Evolutionary conservation across 2,888 invertebrate species (phyloP).

Genomic region (Drosophila kanekoi): DNA sequence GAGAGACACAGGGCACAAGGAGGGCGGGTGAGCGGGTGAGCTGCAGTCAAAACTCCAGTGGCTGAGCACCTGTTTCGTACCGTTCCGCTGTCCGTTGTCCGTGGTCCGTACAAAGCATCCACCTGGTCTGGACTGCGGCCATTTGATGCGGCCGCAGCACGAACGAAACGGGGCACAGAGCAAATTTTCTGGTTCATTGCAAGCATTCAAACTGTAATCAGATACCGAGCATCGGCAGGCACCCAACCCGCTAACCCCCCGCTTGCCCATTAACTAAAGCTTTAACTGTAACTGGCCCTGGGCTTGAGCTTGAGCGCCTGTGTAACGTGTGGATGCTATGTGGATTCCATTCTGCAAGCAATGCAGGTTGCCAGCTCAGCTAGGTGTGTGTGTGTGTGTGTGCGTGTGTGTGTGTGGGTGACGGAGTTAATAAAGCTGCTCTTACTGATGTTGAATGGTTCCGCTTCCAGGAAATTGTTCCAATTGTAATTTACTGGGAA

Average conservation of each 20-base stretch:
- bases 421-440: conserved; percentile 13
- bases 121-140: conserved; percentile 24
- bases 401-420: conserved; percentile 5
- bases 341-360: conserved; percentile 15
- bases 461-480: conserved; percentile 3
- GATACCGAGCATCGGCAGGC: conserved; percentile 56
- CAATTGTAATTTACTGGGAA: background rate
- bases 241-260: background rate
- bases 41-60: conserved; percentile 18
- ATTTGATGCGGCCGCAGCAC: conserved; percentile 55
- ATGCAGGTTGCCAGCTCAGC: background rate
- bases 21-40: background rate
- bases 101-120: conserved; percentile 5
- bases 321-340: conserved; percentile 33
- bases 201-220: conserved; percentile 78
- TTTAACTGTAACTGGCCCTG: conserved; percentile 32
- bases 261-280: conserved; percentile 1
- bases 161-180: conserved; percentile 63
- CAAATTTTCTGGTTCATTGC: conserved; percentile 80
- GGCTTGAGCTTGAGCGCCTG: conserved; percentile 11
- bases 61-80: conserved; percentile 62
- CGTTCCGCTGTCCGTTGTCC: conserved; percentile 14
- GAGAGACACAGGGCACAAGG: background rate
- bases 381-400: background rate
- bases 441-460: background rate